Conservation (phyloP, 64 coral and sea anemone genomes). For the Platygyra sinensis region DNA sequence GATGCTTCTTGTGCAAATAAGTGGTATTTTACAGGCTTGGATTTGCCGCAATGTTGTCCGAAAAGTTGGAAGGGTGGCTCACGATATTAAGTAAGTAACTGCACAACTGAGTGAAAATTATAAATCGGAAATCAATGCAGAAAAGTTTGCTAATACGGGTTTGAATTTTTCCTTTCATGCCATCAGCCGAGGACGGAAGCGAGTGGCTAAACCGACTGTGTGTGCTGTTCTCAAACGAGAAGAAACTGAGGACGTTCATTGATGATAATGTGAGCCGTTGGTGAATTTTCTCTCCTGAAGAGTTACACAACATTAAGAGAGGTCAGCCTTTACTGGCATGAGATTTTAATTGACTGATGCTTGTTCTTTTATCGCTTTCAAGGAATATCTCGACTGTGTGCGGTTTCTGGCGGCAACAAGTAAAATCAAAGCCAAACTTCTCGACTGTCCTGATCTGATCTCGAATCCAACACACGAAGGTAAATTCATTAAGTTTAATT, state of each 20-base stretch:
- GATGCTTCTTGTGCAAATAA: conserved; percentile 15
- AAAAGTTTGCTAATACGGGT: not conserved
- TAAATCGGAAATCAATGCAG: not conserved
- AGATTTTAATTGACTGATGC: conserved; percentile 14
- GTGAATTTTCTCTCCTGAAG: not conserved
- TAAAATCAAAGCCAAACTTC: conserved; percentile 36
- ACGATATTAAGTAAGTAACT: conserved; percentile 46
- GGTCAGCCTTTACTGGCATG: not conserved
- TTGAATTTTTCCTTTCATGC: not conserved
- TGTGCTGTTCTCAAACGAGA: conserved; percentile 41
- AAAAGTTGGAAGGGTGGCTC: conserved; percentile 34
- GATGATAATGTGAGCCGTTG: conserved; percentile 18
- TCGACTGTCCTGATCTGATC: conserved; percentile 15
- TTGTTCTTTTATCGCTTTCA: conserved; percentile 1
- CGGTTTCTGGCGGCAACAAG: conserved; percentile 26
- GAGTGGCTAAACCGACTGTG: conserved; percentile 38
- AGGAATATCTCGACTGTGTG: conserved; percentile 26
- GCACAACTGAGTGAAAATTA: not conserved
- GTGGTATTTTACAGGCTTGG: not conserved
- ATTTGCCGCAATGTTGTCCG: conserved; percentile 17
- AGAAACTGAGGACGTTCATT: conserved; percentile 37
- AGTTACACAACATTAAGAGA: not conserved
- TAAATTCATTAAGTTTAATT: not conserved
- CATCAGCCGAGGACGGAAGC: conserved; percentile 20
- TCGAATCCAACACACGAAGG: conserved; percentile 43